A percentile compares a stretch with the other conserved stretches of the same genome.
These are phyloP conservation scores for Phenganax stokvisi DNA, from an alignment of 92 coral and sea anemone species.

Conservation along the genomic window DNA sequence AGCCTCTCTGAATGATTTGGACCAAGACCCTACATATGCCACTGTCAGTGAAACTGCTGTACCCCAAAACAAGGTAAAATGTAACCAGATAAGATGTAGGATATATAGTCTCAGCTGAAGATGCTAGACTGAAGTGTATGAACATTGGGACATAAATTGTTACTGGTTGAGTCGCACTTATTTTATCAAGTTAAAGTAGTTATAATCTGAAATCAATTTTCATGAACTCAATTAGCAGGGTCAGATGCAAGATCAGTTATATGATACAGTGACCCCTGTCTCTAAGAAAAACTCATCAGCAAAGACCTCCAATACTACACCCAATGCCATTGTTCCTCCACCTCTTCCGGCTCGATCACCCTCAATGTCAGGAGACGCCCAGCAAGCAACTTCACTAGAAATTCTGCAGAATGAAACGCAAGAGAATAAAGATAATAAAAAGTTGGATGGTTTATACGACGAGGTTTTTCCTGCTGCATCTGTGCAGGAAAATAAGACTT, in stretches of 20 bases:
- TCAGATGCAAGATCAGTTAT: not conserved
- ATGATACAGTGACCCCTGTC: not conserved
- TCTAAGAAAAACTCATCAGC: not conserved
- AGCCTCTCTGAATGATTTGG: not conserved
- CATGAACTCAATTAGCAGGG: no score
- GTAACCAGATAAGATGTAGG: not conserved
- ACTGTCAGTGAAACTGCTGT: not conserved
- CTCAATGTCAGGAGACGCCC: conserved; percentile 2
- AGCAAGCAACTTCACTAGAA: not conserved
- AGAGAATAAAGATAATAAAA: not conserved
- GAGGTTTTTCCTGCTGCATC: not conserved
- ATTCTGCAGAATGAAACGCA: not conserved
- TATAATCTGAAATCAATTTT: no score
- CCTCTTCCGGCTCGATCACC: conserved; percentile 16
- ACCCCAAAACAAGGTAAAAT: not conserved
- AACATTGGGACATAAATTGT: no score
- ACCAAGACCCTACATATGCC: conserved; percentile 35
- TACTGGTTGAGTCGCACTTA: no score
- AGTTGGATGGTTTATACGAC: not conserved
- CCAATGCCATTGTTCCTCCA: not conserved
- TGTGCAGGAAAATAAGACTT: not conserved
- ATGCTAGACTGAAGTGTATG: no score
- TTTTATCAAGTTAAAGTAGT: no score
- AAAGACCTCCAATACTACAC: not conserved
- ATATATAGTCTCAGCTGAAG: no score